phyloP scores from a whole-genome alignment of 2,888 invertebrate species.

The Iphiclides podalirius region DNA sequence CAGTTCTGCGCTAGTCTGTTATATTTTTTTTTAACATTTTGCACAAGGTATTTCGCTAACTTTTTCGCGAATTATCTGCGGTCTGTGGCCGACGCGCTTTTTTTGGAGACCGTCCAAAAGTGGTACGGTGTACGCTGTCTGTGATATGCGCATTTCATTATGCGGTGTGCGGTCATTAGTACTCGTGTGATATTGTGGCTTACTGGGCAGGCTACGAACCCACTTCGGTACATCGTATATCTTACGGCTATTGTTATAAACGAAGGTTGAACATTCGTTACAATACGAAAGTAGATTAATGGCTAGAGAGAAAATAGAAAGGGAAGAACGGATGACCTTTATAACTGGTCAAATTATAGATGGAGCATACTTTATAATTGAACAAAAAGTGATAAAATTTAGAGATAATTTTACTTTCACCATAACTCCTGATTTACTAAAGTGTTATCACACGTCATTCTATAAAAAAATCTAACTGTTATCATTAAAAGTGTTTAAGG shows the following conservation, averaged over 20 bases:
- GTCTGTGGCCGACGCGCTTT: conserved; percentile 13
- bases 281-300: neutral
- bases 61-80: conserved; percentile 16
- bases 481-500: too few relatives aligned
- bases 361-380: too few relatives aligned
- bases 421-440: too few relatives aligned
- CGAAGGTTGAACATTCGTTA: neutral
- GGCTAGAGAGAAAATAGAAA: neutral
- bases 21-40: conserved; percentile 2
- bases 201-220: neutral
- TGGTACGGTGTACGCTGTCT: conserved; percentile 8
- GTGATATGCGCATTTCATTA: conserved; percentile 18
- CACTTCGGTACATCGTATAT: neutral
- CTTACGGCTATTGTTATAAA: neutral
- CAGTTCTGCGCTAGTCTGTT: neutral
- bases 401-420: too few relatives aligned
- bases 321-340: too few relatives aligned
- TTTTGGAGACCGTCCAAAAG: conserved; percentile 21
- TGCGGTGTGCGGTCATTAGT: conserved; percentile 11
- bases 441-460: too few relatives aligned
- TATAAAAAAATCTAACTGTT: too few relatives aligned
- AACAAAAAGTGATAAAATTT: too few relatives aligned
- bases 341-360: too few relatives aligned
- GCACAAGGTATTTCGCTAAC: conserved; percentile 1
- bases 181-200: conserved; percentile 6